Evolutionary conservation across 2,888 invertebrate genomes (phyloP), one percentile per base, ranked within the genome.

Genomic region (Marasmarcha lunaedactyla): DNA sequence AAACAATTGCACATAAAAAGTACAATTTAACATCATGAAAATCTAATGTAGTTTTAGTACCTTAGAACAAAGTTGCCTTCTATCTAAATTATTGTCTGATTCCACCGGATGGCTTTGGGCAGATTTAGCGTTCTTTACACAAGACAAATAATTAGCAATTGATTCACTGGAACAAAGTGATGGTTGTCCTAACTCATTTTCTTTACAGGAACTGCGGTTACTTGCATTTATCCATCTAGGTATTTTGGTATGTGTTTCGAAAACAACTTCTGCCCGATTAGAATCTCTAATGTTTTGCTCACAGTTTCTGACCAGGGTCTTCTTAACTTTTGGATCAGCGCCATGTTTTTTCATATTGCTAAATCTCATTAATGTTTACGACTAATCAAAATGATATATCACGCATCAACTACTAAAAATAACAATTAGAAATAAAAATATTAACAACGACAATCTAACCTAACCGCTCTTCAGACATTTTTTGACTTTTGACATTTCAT

Each of bases 321-420:
- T 83, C 47, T 74, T 78, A 13, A 83, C 71, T 57, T 70, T 78
- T 1, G 64, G 53, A 46, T 79, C 77, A 7, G 50, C 45, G n/a
- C 59, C 55, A 41, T 49, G 42, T 48, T 63, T 77, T 37, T 57
- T 63, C 78, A 78, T 78, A 2, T 33, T 36, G 11, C 10, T n/a
- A n/a, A 3, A n/a, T 30, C 2, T 11, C 11, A 30, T 30, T 30
- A n/a, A 30, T 11, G 30, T 47, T 15, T 25, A 30, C 35, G 38
- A 38, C 20, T 33, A 26, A 33, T 25, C 41, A 30, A 40, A 33
- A 25, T 20, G 36, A 27, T 14, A 35, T 35, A 42, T 37, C 15
- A 38, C 14, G 39, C 35, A 39, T 15, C 38, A 37, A 4, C 20
- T 13, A 35, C 35, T 25, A 11, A 37, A 33, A 15, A 38, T 10